These are phyloP conservation scores for Edolisoma coerulescens DNA, from an alignment of 2,113 vertebrate species.

Conservation along the genomic window DNA sequence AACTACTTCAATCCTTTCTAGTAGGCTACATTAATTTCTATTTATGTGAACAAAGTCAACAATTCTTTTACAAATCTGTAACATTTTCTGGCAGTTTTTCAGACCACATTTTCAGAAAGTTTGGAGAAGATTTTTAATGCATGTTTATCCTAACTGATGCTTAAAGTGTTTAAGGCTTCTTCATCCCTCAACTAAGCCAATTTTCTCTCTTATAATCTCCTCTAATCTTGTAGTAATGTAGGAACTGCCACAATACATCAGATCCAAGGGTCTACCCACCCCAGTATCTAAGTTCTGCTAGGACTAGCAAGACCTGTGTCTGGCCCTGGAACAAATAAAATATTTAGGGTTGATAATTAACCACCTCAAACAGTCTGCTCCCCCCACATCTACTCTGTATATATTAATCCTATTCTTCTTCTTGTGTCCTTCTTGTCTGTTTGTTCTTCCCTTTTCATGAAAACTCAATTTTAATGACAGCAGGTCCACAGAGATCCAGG, in stretches of 20 bases:
- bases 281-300: not conserved
- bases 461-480: not conserved
- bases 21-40: not conserved
- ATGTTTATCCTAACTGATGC: not conserved
- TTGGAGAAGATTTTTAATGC: not conserved
- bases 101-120: not conserved
- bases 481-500: not conserved
- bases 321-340: not conserved
- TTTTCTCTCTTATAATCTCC: conserved; percentile 1
- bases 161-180: conserved; percentile 9
- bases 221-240: not conserved
- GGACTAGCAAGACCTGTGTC: not conserved
- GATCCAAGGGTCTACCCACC: not conserved
- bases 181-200: not conserved
- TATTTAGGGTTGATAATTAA: not conserved
- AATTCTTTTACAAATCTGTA: not conserved
- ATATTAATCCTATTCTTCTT: not conserved
- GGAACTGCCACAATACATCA: not conserved
- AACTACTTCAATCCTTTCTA: not conserved
- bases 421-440: not conserved
- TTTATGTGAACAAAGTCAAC: not conserved
- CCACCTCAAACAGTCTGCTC: not conserved
- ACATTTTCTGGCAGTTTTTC: not conserved
- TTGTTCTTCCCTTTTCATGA: not conserved
- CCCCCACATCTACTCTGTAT: not conserved